Conservation (phyloP, 2,797 vertebrate genomes). For the Notoglanidium macrostoma region DNA sequence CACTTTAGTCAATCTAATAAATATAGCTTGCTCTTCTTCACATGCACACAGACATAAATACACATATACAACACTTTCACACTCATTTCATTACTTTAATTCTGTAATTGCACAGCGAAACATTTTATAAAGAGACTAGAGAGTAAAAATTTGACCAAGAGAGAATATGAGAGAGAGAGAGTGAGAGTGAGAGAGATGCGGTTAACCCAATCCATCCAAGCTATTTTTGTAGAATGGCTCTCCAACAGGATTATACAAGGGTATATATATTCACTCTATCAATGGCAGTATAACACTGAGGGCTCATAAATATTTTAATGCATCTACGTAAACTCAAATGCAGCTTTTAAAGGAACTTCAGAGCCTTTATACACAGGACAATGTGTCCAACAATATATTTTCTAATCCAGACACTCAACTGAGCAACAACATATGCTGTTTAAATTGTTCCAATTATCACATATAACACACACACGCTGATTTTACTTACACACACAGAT, state of each 20-base stretch:
- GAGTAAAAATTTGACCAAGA: too few relatives aligned
- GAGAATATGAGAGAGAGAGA: not conserved
- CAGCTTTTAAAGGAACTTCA: not conserved
- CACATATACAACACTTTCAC: not conserved
- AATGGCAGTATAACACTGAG: not conserved
- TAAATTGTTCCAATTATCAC: not conserved
- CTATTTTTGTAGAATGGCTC: not conserved
- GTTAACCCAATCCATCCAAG: not conserved
- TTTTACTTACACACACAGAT: conserved; percentile 93
- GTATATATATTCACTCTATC: not conserved
- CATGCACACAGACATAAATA: not conserved
- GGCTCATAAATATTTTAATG: not conserved
- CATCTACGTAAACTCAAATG: not conserved
- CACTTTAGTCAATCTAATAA: not conserved
- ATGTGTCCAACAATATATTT: not conserved
- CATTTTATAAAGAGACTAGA: not conserved
- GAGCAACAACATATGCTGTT: not conserved
- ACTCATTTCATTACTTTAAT: not conserved
- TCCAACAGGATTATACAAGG: not conserved
- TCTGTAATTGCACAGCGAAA: not conserved
- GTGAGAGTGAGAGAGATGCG: not conserved
- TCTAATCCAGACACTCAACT: not conserved
- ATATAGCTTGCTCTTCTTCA: not conserved
- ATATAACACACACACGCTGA: not conserved
- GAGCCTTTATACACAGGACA: not conserved